phyloP scores from a whole-genome alignment of 2,797 vertebrate species.

The Macropodus opercularis region DNA sequence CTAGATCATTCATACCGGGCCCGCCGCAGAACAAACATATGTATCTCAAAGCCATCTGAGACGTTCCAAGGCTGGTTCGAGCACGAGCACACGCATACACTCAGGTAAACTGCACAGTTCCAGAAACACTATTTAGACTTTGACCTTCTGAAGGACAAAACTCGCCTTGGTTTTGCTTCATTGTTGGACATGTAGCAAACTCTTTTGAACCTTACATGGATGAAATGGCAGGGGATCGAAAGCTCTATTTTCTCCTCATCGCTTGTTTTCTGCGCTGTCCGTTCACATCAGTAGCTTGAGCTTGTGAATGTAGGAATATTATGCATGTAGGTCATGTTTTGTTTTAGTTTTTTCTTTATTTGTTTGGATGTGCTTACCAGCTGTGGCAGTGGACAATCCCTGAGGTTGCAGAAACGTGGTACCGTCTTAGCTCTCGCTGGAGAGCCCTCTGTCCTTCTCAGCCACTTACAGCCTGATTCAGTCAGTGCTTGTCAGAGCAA shows the following conservation, averaged over 20 bases:
- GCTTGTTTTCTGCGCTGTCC: slow-evolving; percentile 33
- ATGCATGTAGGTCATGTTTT: slow-evolving; percentile 64
- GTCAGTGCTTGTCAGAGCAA: slow-evolving; percentile 46
- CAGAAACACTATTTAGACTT: slow-evolving; percentile 1
- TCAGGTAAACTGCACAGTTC: slow-evolving; percentile 13
- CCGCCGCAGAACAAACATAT: slow-evolving; percentile 53
- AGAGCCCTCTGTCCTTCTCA: slow-evolving; percentile 63
- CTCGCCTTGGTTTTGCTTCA: slow-evolving; percentile 12
- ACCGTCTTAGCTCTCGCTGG: slow-evolving; percentile 32
- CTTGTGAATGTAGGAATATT: slow-evolving; percentile 28
- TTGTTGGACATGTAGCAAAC: slow-evolving; percentile 20
- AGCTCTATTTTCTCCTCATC: slow-evolving; percentile 20
- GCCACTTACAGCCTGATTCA: slow-evolving; percentile 57
- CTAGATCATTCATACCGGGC: slow-evolving; percentile 65
- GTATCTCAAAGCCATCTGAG: slow-evolving; percentile 61
- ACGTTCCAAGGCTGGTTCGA: slow-evolving; percentile 46
- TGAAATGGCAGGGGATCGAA: slow-evolving; percentile 13
- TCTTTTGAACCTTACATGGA: slow-evolving; percentile 11
- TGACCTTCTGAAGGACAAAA: slow-evolving; percentile 41
- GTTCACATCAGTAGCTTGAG: slow-evolving; percentile 47
- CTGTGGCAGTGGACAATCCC: slow-evolving; percentile 52
- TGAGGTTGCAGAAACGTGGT: slow-evolving; percentile 57
- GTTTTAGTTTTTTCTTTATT: neutral
- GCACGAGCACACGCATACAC: neutral
- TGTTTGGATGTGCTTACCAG: slow-evolving; percentile 35